Base-by-base conservation (phyloP, 2,113 vertebrate species). In the Coturnix japonica region DNA sequence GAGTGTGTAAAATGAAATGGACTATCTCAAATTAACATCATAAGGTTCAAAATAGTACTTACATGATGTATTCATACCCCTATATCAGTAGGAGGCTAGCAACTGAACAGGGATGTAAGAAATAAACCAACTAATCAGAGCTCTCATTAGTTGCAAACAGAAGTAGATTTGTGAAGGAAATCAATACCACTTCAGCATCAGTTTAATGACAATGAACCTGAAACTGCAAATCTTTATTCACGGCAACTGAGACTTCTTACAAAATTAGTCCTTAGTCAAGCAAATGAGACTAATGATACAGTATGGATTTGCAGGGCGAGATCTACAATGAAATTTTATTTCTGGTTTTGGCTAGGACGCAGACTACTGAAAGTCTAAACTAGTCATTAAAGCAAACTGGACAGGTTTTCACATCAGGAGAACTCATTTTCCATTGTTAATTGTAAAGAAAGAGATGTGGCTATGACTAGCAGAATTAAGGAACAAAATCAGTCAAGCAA, bases 61-160 rank as follows among this genome's bases (percentile, higher is more conserved):
- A 19, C 28, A 23, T 3, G 5, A 57, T 19, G 47, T 7, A 28
- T 73, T 82, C 84, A 23, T 73, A 66, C 7, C 67, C 73, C 84
- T 44, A 19, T 13, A 2, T 8, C 37, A 70, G 65, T 46, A 26
- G 56, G 61, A 19, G 15, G 35, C 7, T 3, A 93, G 84, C 0
- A 56, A 60, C 41, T 47, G 71, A 80, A 59, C 26, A 23, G 49
- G 49, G 39, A 17, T 22, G 47, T 10, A 6, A 65, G 56, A 82
- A 71, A 70, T 14, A 59, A 41, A n/a, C 1, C 13, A 39, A 43
- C 17, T 93, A 23, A 85, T 85, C 78, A 93, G 51, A 89, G 4
- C 39, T 22, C 47, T 81, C 37, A 87, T 87, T 85, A 93, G 51
- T 39, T 85, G 74, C 64, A 80, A 85, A 14, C 31, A 4, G 16